Evolutionary conservation across 2,797 vertebrate species (phyloP).

Genomic region (Gobio occitaniae): DNA sequence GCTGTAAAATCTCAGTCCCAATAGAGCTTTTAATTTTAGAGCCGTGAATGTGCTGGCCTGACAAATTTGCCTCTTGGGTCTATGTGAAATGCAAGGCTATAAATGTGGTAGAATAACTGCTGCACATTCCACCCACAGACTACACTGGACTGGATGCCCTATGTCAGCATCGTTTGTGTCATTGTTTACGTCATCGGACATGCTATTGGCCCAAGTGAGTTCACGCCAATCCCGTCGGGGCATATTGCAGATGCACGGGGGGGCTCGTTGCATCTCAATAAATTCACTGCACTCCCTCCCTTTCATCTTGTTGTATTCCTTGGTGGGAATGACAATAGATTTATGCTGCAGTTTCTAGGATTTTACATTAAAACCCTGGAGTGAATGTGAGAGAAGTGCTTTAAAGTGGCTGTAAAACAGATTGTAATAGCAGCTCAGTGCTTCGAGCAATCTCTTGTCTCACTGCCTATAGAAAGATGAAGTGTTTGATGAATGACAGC

Average conservation of each 20-base stretch:
- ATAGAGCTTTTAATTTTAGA: constrained; percentile 35
- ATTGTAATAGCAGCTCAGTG: constrained; percentile 30
- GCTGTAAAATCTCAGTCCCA: constrained; percentile 45
- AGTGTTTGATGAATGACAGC: constrained; percentile 8
- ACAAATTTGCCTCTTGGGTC: constrained; percentile 36
- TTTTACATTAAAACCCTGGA: constrained; percentile 50
- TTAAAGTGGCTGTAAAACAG: constrained; percentile 45
- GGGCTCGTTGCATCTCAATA: constrained; percentile 55
- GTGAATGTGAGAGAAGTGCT: constrained; percentile 36
- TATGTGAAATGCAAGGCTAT: constrained; percentile 36
- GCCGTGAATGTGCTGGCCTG: constrained; percentile 35
- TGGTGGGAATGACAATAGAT: constrained; percentile 69
- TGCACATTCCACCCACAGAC: constrained; percentile 70
- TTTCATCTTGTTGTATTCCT: constrained; percentile 53
- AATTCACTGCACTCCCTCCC: constrained; percentile 59
- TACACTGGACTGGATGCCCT: constrained; percentile 86
- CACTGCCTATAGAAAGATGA: constrained; percentile 10
- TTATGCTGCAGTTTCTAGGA: constrained; percentile 53
- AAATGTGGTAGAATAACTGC: constrained; percentile 45
- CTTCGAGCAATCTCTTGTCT: constrained; percentile 27
- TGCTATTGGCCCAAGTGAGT: constrained; percentile 92
- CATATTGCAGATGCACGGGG: constrained; percentile 47
- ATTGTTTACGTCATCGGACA: constrained; percentile 89
- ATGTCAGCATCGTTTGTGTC: constrained; percentile 88
- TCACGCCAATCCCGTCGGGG: not conserved